These are phyloP conservation scores for Nasua narica DNA, from an alignment of 2,797 vertebrate species.

Conservation along the genomic window DNA sequence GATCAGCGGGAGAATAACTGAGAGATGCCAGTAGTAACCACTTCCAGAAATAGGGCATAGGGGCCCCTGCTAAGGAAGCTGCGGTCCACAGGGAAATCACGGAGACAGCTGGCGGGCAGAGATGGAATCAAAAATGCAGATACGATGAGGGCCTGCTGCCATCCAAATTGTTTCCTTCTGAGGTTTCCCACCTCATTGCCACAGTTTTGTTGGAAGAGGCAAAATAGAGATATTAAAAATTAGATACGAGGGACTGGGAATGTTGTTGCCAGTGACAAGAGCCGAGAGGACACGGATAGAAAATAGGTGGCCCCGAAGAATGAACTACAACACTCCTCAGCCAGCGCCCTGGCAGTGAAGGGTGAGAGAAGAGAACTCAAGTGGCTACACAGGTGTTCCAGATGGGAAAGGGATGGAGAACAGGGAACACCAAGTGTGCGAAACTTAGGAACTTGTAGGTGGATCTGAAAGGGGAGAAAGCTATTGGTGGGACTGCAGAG, in stretches of 20 bases:
- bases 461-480: not conserved
- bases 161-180: not conserved
- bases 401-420: not conserved
- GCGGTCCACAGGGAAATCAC: not conserved
- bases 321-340: not conserved
- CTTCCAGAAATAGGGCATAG: not conserved
- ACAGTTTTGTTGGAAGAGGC: not conserved
- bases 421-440: not conserved
- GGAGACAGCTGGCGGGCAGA: slow-evolving; percentile 41
- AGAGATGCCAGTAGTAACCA: slow-evolving; percentile 23
- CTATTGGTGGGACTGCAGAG: not conserved
- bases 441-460: not conserved
- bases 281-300: not conserved
- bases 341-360: not conserved
- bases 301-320: not conserved
- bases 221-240: slow-evolving; percentile 10
- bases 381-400: not conserved
- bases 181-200: not conserved
- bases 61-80: not conserved
- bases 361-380: not conserved
- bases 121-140: slow-evolving; percentile 1
- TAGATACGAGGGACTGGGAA: not conserved
- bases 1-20: slow-evolving; percentile 27
- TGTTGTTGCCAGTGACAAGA: not conserved
- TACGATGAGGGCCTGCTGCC: not conserved